Base-by-base conservation (phyloP, 2,797 vertebrate genomes). In the Gymnopithys bicolor region DNA sequence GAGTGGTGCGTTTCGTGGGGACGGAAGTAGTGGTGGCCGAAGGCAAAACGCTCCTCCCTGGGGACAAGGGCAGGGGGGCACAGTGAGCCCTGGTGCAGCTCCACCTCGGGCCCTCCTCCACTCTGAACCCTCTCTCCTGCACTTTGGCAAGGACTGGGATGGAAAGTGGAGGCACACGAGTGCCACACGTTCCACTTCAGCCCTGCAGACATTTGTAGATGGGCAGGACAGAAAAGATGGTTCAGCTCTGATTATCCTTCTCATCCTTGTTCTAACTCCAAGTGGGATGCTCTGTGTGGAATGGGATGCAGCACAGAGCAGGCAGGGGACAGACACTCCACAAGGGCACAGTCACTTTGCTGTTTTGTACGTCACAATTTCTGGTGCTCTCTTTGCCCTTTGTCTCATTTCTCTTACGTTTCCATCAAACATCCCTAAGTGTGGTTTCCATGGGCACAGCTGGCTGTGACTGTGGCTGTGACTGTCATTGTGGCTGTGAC, bases 1-100 rank as follows among this genome's bases (percentile, higher is more conserved):
- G 98, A 98, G 55, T 99, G 99, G 93, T 99, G 99, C 0, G 99
- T 99, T 97, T 99, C 99, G 1, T 99, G 99, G 2, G 99, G 99
- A 87, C 99, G 99, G 98, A 99, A 99, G 95, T 99, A 99, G 96
- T 99, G 99, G 95, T 99, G 99, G 84, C 99, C 99, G 51, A 99
- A 99, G 63, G 99, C 99, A 86, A 99, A 99, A 23, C 99, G 98
- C 93, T 99, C 99, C 33, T 99, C 99, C 95, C 99, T 99, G 89
- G 22, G 78, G 73, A 81, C 5, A 27, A 3, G 53, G 62, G 90
- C 23, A 22, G 69, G 43, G 90, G 37, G 89, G 33, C 56, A 49
- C 59, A 88, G 33, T 16, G 51, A 80, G 59, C 13, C n/a, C 7
- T 0, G n/a, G 11, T 7, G 52, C 5, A 8, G 56, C 23, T 23